A percentile compares a stretch with the other conserved stretches of the same genome.
These are phyloP conservation scores for Forbesichthys agassizii DNA, from an alignment of 2,113 vertebrate species.

Conservation along the genomic window DNA sequence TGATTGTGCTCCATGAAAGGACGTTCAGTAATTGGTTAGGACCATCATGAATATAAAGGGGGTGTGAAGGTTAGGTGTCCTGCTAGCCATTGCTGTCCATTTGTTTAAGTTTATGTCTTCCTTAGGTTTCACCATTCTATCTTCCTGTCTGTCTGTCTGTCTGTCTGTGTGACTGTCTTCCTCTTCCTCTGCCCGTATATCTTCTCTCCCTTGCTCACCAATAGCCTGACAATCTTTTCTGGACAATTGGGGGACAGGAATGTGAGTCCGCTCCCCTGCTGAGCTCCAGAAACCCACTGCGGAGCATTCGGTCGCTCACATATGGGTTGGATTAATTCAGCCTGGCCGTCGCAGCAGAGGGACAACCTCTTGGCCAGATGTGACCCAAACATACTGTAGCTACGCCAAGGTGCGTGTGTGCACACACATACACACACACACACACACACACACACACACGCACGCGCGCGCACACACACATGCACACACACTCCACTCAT, in stretches of 20 bases:
- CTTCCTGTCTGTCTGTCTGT: slow-evolving; percentile 33
- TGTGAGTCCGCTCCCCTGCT: slow-evolving; percentile 33
- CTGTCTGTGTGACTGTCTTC: neutral
- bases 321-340: slow-evolving; percentile 38
- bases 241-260: slow-evolving; percentile 57
- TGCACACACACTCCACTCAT: neutral
- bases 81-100: slow-evolving; percentile 41
- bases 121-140: neutral
- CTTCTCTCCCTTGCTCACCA: slow-evolving; percentile 32
- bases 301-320: slow-evolving; percentile 15
- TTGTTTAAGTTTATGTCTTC: slow-evolving; percentile 49
- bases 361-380: slow-evolving; percentile 15
- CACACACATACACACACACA: neutral
- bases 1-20: slow-evolving; percentile 57
- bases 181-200: slow-evolving; percentile 15
- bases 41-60: slow-evolving; percentile 3
- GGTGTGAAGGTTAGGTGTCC: slow-evolving; percentile 27
- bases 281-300: slow-evolving; percentile 37
- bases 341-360: slow-evolving; percentile 27
- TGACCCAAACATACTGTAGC: slow-evolving; percentile 15
- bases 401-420: neutral
- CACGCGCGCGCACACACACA: neutral
- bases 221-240: slow-evolving; percentile 48
- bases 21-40: slow-evolving; percentile 31
- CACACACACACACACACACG: neutral